Evolutionary conservation across 2,888 invertebrate species (phyloP), one percentile per base, ranked within the genome.

Genomic region (Serripes groenlandicus): DNA sequence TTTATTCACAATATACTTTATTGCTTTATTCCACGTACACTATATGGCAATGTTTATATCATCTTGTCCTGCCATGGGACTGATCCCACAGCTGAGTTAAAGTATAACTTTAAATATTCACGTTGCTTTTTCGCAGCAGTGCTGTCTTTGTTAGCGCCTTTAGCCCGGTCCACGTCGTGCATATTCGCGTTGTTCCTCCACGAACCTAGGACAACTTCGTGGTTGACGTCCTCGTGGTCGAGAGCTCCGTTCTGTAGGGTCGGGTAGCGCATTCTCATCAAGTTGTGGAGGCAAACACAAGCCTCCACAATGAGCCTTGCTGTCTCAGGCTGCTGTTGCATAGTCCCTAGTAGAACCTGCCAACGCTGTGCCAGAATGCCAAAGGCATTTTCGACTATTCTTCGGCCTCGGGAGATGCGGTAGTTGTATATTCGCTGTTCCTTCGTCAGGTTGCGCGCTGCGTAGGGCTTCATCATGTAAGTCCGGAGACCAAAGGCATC

Each of bases 381-480:
- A 60, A 90, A 88, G n/a, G n/a, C 85, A 81, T 89, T 88, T 66
- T 88, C 87, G 11, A 90, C 85, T 7, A 85, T 79, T 56, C 88
- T 71, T 42, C 86, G 71, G 15, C 75, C 90, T 30, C 89, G 49
- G n/a, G 82, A 85, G 9, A 90, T 77, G 32, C 88, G 64, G 83
- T 90, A 91, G 74, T 90, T 91, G 77, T 64, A 78, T 58, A 90
- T 90, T 28, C 68, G 21, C 75, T 90, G 74, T 49, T 86, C 83
- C 37, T 75, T 56, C 21, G 83, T 81, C 30, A 91, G 66, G 49
- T 66, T 49, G 4, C 85, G 49, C 3, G 58, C 35, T 3, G 80
- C 69, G 64, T 80, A 90, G 1, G 87, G 90, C 62, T 90, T 91
- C 86, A 91, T 88, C 52, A 89, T 37, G 54, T 75, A 82, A 28